Base-by-base conservation (phyloP, 2,113 vertebrate species). In the Ia io region DNA sequence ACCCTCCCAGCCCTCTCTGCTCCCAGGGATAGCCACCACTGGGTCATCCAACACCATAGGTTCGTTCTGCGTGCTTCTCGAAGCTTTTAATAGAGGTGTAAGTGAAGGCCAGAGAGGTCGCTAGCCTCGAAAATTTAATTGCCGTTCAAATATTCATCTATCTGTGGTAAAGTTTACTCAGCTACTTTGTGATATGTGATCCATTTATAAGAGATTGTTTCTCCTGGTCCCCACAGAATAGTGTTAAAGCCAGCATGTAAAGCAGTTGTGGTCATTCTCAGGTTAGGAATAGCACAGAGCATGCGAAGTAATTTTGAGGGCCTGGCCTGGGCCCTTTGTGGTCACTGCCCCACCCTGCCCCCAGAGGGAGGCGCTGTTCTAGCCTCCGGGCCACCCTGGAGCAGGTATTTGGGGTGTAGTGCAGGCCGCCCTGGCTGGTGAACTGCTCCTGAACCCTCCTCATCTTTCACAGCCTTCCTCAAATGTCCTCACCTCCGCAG, bases 381-480 rank as follows among this genome's bases (percentile, higher is more conserved):
- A 4, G 12, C 1, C 14, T 51, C 12, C 0, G 2, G 47, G 11
- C 49, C 14, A 10, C 28, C 22, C 65, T 9, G 9, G 65, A 1
- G 0, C 4, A 2, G 16, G n/a, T 12, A 0, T 9, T 3, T 17
- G 3, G 9, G 2, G 23, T 59, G 3, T 23, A 4, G 49, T 14
- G 6, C 65, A 73, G 71, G 76, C 35, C 1, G 14, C 25, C 30
- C 65, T 47, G 20, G 61, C 23, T 40, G 51, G 49, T 82, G 90
- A 76, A 30, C 79, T 84, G 23, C n/a, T 2, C 0, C 69, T 8
- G 47, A 74, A 13, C 70, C 30, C 84, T 56, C 25, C 78, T 95
- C 65, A 8, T 87, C 80, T 95, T 91, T 87, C 88, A 61, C 13
- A 7, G 88, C 13, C 49, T 59, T 93, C 87, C 90, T 95, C 85